Evolutionary conservation across 2,797 vertebrate species (phyloP).

Genomic region (Poeciliopsis paucimaculata): DNA sequence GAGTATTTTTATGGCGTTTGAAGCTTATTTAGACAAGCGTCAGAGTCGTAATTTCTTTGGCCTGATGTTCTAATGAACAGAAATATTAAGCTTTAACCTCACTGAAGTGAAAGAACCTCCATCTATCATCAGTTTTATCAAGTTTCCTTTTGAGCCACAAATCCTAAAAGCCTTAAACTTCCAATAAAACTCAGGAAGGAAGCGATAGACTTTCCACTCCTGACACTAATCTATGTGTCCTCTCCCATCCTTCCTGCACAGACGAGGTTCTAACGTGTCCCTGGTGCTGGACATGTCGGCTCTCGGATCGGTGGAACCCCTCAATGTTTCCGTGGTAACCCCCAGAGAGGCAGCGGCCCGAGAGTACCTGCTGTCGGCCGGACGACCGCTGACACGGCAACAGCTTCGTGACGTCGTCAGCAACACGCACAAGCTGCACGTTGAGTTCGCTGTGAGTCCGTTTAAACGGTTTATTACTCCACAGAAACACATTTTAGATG

Average conservation of each 20-base stretch:
- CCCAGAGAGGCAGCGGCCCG: constrained; percentile 87
- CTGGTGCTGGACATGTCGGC: constrained; percentile 95
- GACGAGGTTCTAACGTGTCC: constrained; percentile 96
- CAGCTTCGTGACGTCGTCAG: constrained; percentile 83
- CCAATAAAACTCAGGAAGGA: constrained; percentile 12
- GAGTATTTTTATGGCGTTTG: not conserved
- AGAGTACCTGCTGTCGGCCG: constrained; percentile 90
- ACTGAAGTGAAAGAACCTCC: not conserved
- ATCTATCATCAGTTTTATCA: not conserved
- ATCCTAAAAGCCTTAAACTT: not conserved
- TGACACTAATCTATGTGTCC: not conserved
- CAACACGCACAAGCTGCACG: constrained; percentile 89
- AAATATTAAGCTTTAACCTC: not conserved
- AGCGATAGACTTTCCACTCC: not conserved
- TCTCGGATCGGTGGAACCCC: constrained; percentile 88
- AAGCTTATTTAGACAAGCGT: not conserved
- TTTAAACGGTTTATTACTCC: not conserved
- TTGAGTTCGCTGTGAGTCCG: constrained; percentile 90
- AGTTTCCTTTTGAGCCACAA: not conserved
- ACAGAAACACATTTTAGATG: not conserved
- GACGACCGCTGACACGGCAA: constrained; percentile 84
- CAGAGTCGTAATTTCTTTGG: not conserved
- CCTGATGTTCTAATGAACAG: not conserved
- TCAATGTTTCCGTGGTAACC: constrained; percentile 81
- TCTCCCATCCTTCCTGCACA: constrained; percentile 50